These are phyloP conservation scores for Meandrina meandrites DNA, from an alignment of 92 coral and sea anemone genomes.

Conservation along the genomic window DNA sequence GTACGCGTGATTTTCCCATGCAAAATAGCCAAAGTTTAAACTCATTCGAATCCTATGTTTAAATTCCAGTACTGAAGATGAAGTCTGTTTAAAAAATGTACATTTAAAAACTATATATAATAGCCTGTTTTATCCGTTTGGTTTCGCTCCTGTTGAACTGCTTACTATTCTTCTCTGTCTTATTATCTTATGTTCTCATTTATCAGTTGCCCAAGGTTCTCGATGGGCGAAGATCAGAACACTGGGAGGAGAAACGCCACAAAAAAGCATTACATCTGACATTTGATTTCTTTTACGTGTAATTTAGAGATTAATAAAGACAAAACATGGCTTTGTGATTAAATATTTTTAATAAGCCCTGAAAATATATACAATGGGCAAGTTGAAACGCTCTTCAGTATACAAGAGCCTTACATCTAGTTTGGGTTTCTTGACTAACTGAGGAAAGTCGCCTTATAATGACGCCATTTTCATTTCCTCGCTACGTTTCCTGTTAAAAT, in stretches of 20 bases:
- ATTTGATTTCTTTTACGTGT: not conserved
- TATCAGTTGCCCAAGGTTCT: not conserved
- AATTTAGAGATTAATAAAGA: not conserved
- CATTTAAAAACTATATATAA: no score
- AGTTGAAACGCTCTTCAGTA: not conserved
- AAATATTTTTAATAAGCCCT: conserved; percentile 16
- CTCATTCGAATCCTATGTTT: no score
- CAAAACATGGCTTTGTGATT: not conserved
- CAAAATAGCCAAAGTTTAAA: no score
- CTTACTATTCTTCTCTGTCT: not conserved
- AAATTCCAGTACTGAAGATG: no score
- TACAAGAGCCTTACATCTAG: not conserved
- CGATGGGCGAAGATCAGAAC: conserved; percentile 12
- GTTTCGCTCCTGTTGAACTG: no score
- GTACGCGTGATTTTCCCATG: no score
- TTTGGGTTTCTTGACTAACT: not conserved
- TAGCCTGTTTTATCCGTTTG: no score
- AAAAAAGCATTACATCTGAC: not conserved
- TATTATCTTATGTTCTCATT: not conserved
- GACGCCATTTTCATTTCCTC: conserved; percentile 23
- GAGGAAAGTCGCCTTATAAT: not conserved
- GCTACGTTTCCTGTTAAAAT: not conserved
- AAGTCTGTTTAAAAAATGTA: no score
- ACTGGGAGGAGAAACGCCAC: not conserved
- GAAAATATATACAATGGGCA: conserved; percentile 25